These are phyloP conservation scores for Rana temporaria DNA, from an alignment of 2,113 vertebrate species.

Conservation along the genomic window DNA sequence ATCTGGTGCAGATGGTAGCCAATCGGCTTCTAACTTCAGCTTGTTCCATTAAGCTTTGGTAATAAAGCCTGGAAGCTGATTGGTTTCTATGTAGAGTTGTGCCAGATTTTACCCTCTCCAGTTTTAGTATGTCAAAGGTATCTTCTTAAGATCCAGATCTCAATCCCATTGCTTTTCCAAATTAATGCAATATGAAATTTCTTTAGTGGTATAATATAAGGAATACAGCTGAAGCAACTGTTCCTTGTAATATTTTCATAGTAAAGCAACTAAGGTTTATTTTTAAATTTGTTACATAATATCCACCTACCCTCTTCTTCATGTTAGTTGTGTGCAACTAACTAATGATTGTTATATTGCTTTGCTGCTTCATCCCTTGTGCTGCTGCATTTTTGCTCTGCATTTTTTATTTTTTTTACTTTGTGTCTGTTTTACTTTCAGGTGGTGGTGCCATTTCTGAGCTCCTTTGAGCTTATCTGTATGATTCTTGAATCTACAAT, in stretches of 20 bases:
- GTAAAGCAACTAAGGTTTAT: not conserved
- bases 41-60: too few relatives aligned
- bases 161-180: too few relatives aligned
- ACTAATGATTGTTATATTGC: not conserved
- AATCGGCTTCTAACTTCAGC: too few relatives aligned
- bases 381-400: constrained; percentile 7
- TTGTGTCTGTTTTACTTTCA: constrained; percentile 64
- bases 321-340: not conserved
- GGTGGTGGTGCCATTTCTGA: constrained; percentile 83
- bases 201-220: not conserved
- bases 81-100: too few relatives aligned
- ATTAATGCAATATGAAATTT: too few relatives aligned
- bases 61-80: too few relatives aligned
- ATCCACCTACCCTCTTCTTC: not conserved
- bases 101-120: too few relatives aligned
- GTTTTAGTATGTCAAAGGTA: too few relatives aligned
- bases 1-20: too few relatives aligned
- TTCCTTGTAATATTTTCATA: not conserved
- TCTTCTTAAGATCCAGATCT: too few relatives aligned
- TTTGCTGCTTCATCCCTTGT: constrained; percentile 39
- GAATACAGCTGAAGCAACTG: not conserved
- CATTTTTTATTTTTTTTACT: not conserved
- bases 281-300: not conserved
- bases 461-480: constrained; percentile 71
- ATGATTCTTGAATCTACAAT: constrained; percentile 46